Percentiles rank a stretch among this genome's conserved stretches.
Conservation (phyloP, 2,797 vertebrate species). For the Erethizon dorsatum region DNA sequence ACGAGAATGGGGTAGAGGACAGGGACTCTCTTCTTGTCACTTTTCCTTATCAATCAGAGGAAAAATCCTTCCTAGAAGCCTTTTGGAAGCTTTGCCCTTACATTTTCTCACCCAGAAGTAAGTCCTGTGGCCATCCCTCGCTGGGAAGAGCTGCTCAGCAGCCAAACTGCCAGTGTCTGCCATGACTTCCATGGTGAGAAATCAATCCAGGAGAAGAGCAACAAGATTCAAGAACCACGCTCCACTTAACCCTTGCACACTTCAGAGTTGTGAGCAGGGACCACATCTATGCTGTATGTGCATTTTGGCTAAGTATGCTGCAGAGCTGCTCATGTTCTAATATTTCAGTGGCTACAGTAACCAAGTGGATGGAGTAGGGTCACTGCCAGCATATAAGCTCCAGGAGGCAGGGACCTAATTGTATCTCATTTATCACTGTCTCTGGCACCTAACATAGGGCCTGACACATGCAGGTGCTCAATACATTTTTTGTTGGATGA, state of each 20-base stretch:
- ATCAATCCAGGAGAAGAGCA: background rate
- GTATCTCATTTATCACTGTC: background rate
- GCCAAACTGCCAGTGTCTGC: background rate
- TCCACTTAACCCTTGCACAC: background rate
- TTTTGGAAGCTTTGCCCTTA: background rate
- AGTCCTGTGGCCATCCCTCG: background rate
- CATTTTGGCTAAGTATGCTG: background rate
- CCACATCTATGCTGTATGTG: background rate
- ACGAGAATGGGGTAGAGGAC: background rate
- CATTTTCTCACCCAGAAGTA: background rate
- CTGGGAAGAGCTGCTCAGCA: background rate
- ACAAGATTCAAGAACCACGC: background rate
- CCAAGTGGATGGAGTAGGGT: background rate
- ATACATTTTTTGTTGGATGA: background rate
- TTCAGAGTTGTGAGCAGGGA: background rate
- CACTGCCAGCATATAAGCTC: background rate
- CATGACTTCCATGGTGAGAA: background rate
- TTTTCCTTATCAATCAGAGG: background rate
- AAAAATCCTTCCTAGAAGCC: background rate
- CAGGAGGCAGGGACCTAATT: background rate
- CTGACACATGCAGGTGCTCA: background rate
- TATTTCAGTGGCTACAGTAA: background rate
- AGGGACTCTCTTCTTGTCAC: background rate
- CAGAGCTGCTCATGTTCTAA: background rate
- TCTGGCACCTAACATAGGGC: background rate